Percentiles rank a stretch among this genome's conserved stretches.
These are phyloP conservation scores for Sinocyclocheilus anophthalmus DNA, from an alignment of 2,113 vertebrate genomes.

Conservation along the genomic window DNA sequence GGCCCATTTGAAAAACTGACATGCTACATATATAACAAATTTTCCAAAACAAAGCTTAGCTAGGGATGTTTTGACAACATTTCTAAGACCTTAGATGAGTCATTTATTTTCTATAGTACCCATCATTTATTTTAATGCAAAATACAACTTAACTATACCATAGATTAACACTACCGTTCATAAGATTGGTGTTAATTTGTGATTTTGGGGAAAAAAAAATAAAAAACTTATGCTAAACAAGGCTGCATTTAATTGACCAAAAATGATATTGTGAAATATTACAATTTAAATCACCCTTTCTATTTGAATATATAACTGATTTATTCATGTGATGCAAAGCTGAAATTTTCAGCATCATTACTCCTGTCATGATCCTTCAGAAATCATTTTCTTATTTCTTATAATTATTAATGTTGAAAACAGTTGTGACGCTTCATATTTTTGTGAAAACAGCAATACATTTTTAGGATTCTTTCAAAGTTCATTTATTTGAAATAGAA, in stretches of 20 bases:
- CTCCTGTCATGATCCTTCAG: background rate
- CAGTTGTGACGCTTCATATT: background rate
- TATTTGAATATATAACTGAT: background rate
- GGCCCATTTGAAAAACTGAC: constrained; percentile 6
- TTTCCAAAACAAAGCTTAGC: background rate
- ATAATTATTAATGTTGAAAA: background rate
- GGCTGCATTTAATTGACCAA: background rate
- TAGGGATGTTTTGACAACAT: background rate
- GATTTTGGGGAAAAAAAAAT: background rate
- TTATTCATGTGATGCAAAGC: background rate
- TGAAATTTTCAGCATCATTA: background rate
- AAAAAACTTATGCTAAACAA: background rate
- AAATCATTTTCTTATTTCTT: background rate
- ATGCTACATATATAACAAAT: background rate
- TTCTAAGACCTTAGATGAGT: background rate
- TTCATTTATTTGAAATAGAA: background rate
- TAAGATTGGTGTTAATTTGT: background rate
- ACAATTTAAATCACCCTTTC: background rate
- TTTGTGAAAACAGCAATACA: no score
- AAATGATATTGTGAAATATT: background rate
- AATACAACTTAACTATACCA: background rate
- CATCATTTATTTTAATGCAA: background rate
- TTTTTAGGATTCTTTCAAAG: background rate
- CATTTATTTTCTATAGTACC: background rate
- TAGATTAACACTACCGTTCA: background rate